Conservation (phyloP, 37 sponge, comb jelly and placozoan species). For the Diacarnus erythraeanus region DNA sequence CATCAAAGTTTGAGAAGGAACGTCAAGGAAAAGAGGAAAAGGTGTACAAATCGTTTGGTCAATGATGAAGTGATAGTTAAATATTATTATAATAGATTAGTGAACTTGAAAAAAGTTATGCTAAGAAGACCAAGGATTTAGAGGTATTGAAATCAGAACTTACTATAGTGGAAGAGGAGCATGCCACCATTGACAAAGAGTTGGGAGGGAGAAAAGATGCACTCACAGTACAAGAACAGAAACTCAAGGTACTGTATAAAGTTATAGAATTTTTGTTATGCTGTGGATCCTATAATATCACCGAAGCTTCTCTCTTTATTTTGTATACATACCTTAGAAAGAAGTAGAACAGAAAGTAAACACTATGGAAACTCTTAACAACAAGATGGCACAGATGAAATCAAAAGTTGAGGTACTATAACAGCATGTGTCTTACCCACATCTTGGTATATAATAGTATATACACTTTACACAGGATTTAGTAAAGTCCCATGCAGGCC, state of each 20-base stretch:
- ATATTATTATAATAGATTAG: neutral
- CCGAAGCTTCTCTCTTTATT: neutral
- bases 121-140: neutral
- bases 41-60: constrained; percentile 1
- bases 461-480: neutral
- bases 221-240: neutral
- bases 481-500: constrained; percentile 21
- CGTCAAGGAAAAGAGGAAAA: constrained; percentile 3
- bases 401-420: constrained; percentile 9
- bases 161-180: constrained; percentile 18
- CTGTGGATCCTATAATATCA: neutral
- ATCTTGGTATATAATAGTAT: neutral
- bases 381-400: constrained; percentile 14
- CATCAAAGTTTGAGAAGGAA: constrained; percentile 4
- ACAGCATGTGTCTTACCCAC: neutral
- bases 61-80: neutral
- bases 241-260: constrained; percentile 8
- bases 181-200: constrained; percentile 8
- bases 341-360: constrained; percentile 20
- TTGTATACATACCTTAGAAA: too few species aligned
- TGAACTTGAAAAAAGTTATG: constrained; percentile 7
- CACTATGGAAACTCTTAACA: neutral
- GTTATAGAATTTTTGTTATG: neutral
- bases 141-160: constrained; percentile 7
- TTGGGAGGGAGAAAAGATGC: constrained; percentile 1